A percentile compares a stretch with the other conserved stretches of the same genome.
Conservation (phyloP, 2,888 invertebrate species). For the Orchesella flavescens region DNA sequence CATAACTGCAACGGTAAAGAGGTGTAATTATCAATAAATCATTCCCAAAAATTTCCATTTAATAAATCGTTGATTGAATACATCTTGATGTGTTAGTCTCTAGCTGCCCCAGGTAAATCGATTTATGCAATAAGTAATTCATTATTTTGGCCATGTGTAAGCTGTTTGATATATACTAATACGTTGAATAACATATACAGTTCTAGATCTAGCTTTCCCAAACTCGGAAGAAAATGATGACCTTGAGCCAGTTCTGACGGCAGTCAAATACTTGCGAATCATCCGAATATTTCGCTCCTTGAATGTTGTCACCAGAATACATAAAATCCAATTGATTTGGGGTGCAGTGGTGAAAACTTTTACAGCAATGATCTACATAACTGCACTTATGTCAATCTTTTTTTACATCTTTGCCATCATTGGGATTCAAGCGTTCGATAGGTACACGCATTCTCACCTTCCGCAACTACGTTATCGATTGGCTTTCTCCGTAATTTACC, state of each 20-base stretch:
- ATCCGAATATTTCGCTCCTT: slow-evolving; percentile 69
- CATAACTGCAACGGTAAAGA: slow-evolving; percentile 41
- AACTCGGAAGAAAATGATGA: slow-evolving; percentile 61
- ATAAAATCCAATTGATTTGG: slow-evolving; percentile 70
- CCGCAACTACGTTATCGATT: slow-evolving; percentile 51
- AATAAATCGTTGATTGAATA: neutral
- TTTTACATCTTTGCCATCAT: slow-evolving; percentile 71
- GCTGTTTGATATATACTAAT: no score
- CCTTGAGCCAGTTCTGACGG: slow-evolving; percentile 43
- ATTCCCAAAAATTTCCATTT: neutral
- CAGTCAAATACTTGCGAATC: slow-evolving; percentile 69
- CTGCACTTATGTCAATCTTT: slow-evolving; percentile 67
- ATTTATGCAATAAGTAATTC: no score
- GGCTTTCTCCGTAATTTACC: slow-evolving; percentile 56
- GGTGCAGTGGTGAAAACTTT: slow-evolving; percentile 69
- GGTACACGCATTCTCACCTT: slow-evolving; percentile 61
- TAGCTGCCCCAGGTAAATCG: slow-evolving; percentile 54
- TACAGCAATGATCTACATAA: slow-evolving; percentile 68
- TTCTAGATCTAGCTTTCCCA: slow-evolving; percentile 61
- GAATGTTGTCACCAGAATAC: slow-evolving; percentile 69
- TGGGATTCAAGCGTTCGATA: slow-evolving; percentile 66
- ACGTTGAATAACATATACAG: no score
- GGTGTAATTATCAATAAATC: neutral
- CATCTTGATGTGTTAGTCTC: slow-evolving; percentile 12
- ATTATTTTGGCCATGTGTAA: no score